Conservation (phyloP, 2,797 vertebrate species). For the Botia kubotai region DNA sequence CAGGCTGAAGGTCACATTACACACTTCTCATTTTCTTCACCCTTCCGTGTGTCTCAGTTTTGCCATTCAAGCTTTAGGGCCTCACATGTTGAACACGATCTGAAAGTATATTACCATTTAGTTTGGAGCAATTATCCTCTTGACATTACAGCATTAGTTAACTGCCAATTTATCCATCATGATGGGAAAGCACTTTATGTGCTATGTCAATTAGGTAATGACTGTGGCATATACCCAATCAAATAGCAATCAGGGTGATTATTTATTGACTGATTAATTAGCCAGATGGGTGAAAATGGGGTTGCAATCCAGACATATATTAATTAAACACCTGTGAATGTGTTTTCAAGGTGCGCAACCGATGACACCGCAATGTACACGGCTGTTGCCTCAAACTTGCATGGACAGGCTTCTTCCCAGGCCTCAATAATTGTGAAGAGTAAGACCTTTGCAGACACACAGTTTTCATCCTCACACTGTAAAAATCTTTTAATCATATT, state of each 20-base stretch:
- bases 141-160: constrained; percentile 44
- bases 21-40: constrained; percentile 38
- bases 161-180: constrained; percentile 44
- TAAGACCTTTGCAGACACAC: constrained; percentile 74
- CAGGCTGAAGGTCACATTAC: constrained; percentile 62
- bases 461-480: no score
- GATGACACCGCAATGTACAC: constrained; percentile 93
- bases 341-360: constrained; percentile 80
- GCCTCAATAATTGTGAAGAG: constrained; percentile 90
- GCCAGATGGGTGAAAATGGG: constrained; percentile 28
- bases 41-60: constrained; percentile 37
- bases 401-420: constrained; percentile 89
- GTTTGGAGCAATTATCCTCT: constrained; percentile 31
- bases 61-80: constrained; percentile 54
- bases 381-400: constrained; percentile 86
- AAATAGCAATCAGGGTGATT: constrained; percentile 49
- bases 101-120: constrained; percentile 41
- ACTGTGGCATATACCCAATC: constrained; percentile 54
- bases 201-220: constrained; percentile 56
- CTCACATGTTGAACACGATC: constrained; percentile 36
- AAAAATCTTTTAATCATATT: no score
- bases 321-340: constrained; percentile 47
- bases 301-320: constrained; percentile 47
- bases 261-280: constrained; percentile 58
- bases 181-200: constrained; percentile 42